Base-by-base conservation (phyloP, 2,797 vertebrate species). In the Lateolabrax maculatus region DNA sequence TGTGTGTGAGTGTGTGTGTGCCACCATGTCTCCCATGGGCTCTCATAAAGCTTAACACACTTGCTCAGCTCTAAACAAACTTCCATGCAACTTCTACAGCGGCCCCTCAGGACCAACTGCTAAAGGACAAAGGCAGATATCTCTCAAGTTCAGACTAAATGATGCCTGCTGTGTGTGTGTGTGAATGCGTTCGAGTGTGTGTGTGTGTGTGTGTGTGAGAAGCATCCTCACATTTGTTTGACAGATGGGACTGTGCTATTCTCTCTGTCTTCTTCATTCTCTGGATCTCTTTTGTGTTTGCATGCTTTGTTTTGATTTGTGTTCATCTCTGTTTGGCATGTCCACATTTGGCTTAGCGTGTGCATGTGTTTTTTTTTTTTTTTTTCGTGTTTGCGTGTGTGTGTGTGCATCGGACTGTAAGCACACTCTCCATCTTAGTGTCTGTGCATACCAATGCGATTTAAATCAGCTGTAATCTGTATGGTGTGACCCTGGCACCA, bases 21-120 rank as follows among this genome's bases (percentile, higher is more conserved):
- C 64, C 86, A 85, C 82, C 80, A 85, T 27, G 56, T 87, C 86
- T 89, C 92, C 93, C 87, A 67, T 82, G 91, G 88, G 93, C 81
- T 86, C 89, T 90, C 87, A 90, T 93, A 90, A 93, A 91, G 92
- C 93, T 93, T 91, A 92, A 93, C 90, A 88, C 88, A 92, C 90
- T 92, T 39, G 86, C 85, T 92, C 83, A 76, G 93, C 91, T 89
- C 83, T 83, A 91, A 93, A 93, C 91, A 94, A 94, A 94, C 92
- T 95, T 94, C 85, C 84, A 90, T 86, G 89, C 89, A 92, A 94
- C 92, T 92, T 90, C 83, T 87, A 64, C 89, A 62, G 75, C 46
- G 23, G 81, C 90, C 92, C 90, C 91, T 67, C 73, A 92, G 88
- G 91, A 86, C 79, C 84, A 9, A 71, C 87, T 83, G 86, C 84